These are phyloP conservation scores for Thereuonema tuberculata DNA, from an alignment of 1,140 invertebrate species.

Conservation along the genomic window DNA sequence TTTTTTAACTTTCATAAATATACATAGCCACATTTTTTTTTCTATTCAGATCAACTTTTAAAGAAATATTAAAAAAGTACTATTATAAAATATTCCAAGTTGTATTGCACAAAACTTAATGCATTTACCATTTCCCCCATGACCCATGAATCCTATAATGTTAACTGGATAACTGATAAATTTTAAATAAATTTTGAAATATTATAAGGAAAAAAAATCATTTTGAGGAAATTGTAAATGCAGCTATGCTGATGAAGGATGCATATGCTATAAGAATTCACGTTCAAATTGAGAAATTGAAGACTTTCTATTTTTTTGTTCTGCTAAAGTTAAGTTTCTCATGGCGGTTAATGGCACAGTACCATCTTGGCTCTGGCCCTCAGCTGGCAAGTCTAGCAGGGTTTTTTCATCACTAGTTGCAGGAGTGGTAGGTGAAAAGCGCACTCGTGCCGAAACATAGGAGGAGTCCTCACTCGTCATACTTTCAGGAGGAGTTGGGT, in stretches of 20 bases:
- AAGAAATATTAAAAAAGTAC: too few relatives aligned
- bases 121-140: too few relatives aligned
- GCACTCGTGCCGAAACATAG: conserved; percentile 63
- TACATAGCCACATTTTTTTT: too few relatives aligned
- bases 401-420: conserved; percentile 27
- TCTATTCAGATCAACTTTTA: too few relatives aligned
- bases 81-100: too few relatives aligned
- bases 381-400: conserved; percentile 45
- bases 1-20: too few relatives aligned
- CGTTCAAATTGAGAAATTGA: conserved; percentile 4
- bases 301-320: background rate
- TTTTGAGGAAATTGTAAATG: too few relatives aligned
- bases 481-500: conserved; percentile 68
- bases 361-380: conserved; percentile 47
- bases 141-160: too few relatives aligned
- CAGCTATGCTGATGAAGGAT: background rate
- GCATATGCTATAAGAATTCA: conserved; percentile 10
- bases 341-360: conserved; percentile 44
- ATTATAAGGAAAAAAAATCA: too few relatives aligned
- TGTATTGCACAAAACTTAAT: too few relatives aligned
- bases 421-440: conserved; percentile 58
- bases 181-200: too few relatives aligned
- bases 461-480: conserved; percentile 68
- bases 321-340: background rate
- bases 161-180: too few relatives aligned